Base-by-base conservation (phyloP, 2,888 invertebrate genomes). In the Hirtodrosophila alboralis region DNA sequence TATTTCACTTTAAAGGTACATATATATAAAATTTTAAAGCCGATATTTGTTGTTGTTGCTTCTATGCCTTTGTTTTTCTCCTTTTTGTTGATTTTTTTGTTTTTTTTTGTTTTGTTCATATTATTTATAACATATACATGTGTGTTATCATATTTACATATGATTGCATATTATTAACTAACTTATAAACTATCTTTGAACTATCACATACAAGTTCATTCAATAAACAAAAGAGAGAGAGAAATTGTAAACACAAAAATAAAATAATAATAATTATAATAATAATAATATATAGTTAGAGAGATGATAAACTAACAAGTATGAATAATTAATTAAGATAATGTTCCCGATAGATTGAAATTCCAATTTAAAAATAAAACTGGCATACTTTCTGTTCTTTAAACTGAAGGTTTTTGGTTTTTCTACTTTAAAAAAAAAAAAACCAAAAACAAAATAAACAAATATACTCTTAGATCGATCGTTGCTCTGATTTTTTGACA, bases 191-290 rank as follows among this genome's bases (percentile, higher is more conserved):
- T 84, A 86, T 85, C 84, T 86, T 80, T 87, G 77, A 87, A 87
- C 88, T 79, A 88, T 84, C 87, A 87, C 88, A 86, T 86, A 79
- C 65, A 85, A 85, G 84, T 85, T 84, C 84, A 84, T 74, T 77
- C 37, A 61, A 43, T 56, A 67, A 70, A 54, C 58, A 75, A 57
- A 57, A 36, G 31, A 48, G 52, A 52, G 59, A 66, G 26, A 36
- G 9, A 41, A 41, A 41, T 21, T 16, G 6, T 33, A 44, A 63
- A 45, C 14, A 49, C 47, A 53, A 49, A 62, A 18, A 18, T 18
- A 18, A 18, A 18, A 18, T 18, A 18, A 18, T 18, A 3, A 45
- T 51, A 13, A 44, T 13, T 37, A 44, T 36, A 49, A 38, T 27
- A 12, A 18, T 47, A 28, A 14, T 51, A 41, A 7, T 26, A 21